These are phyloP conservation scores for Aphyosemion australe DNA, from an alignment of 2,113 vertebrate genomes.

Conservation along the genomic window DNA sequence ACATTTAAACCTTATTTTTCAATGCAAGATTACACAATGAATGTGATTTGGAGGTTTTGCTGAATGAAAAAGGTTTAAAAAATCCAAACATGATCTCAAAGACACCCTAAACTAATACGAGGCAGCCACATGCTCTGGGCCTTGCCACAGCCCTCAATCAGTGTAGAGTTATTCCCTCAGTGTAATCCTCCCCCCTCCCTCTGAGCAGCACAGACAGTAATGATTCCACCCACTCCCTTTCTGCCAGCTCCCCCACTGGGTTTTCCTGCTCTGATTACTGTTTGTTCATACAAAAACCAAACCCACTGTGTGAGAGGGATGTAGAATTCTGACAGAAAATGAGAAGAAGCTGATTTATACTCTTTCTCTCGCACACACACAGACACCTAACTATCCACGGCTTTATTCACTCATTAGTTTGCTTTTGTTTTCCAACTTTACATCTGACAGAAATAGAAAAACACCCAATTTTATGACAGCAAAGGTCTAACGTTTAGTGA, in stretches of 20 bases:
- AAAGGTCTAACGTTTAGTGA: no score
- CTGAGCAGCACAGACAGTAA: constrained; percentile 38
- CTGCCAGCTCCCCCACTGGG: constrained; percentile 47
- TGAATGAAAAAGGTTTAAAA: constrained; percentile 21
- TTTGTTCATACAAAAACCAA: constrained; percentile 63
- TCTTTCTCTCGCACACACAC: constrained; percentile 6
- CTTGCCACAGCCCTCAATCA: constrained; percentile 53
- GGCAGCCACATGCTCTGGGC: constrained; percentile 37
- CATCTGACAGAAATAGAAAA: not conserved
- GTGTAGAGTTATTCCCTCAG: constrained; percentile 62
- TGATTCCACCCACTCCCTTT: constrained; percentile 46
- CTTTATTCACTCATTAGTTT: not conserved
- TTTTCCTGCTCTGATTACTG: constrained; percentile 65
- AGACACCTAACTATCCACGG: constrained; percentile 3
- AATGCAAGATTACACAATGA: no score
- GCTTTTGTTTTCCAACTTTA: not conserved
- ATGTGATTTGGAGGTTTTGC: constrained; percentile 26
- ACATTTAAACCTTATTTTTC: no score
- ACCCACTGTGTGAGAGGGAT: constrained; percentile 43
- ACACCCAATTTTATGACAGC: no score
- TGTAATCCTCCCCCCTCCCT: constrained; percentile 32
- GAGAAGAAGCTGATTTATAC: constrained; percentile 30
- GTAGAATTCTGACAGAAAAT: constrained; percentile 41
- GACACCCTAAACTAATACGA: constrained; percentile 41
- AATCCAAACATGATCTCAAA: constrained; percentile 24